phyloP scores from a whole-genome alignment of 2,113 vertebrate genomes.

The Larimichthys polyactis region DNA sequence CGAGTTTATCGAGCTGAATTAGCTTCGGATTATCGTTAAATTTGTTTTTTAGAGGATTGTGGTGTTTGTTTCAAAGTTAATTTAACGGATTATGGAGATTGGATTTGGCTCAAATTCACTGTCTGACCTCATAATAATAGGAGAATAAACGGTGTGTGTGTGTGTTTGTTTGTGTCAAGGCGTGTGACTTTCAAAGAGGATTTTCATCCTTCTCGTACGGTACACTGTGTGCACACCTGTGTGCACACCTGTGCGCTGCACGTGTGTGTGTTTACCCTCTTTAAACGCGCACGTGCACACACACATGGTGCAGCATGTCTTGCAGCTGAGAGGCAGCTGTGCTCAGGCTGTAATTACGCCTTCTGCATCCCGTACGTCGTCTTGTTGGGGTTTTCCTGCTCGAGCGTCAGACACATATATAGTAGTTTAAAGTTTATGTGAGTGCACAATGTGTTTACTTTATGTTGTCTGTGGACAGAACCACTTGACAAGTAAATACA shows the following conservation, averaged over 20 bases:
- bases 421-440: not conserved
- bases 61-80: slow-evolving; percentile 30
- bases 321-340: not conserved
- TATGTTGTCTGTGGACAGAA: not conserved
- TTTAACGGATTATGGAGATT: slow-evolving; percentile 49
- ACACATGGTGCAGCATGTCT: not conserved
- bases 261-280: not conserved
- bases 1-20: not conserved
- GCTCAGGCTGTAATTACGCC: slow-evolving; percentile 35
- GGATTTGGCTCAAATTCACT: slow-evolving; percentile 45
- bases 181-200: slow-evolving; percentile 46
- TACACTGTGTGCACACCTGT: slow-evolving; percentile 14
- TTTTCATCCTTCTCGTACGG: slow-evolving; percentile 32
- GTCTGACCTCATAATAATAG: slow-evolving; percentile 14
- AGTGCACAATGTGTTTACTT: not conserved
- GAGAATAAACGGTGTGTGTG: not conserved
- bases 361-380: slow-evolving; percentile 2
- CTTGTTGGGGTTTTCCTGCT: slow-evolving; percentile 14
- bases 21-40: not conserved
- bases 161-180: slow-evolving; percentile 28
- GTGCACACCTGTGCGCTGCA: slow-evolving; percentile 16
- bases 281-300: slow-evolving; percentile 10
- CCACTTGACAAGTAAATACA: not conserved
- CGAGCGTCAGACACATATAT: not conserved
- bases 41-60: not conserved